Conservation (phyloP, 2,113 vertebrate species). For the Rhombomys opimus region DNA sequence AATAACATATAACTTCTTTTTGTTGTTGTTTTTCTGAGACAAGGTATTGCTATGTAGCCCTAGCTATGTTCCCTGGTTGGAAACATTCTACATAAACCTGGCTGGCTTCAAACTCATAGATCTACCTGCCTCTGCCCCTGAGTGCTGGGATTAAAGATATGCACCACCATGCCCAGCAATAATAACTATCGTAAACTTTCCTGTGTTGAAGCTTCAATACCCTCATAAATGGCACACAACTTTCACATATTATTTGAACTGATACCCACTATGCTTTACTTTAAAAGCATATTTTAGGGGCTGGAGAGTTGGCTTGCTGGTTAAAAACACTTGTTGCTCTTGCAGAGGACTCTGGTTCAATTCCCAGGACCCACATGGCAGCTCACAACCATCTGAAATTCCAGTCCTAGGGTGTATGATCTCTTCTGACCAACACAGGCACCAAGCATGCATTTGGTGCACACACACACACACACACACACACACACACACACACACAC, state of each 20-base stretch:
- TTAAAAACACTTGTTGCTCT: background rate
- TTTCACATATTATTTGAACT: background rate
- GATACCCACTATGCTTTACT: background rate
- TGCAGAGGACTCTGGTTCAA: background rate
- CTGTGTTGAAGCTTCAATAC: background rate
- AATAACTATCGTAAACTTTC: background rate
- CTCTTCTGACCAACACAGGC: background rate
- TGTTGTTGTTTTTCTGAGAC: background rate
- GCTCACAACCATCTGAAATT: background rate
- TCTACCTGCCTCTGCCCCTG: background rate
- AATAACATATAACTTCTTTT: background rate
- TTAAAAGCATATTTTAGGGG: background rate
- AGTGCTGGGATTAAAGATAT: background rate
- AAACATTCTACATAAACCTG: background rate
- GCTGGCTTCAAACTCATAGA: background rate
- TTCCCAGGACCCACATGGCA: background rate
- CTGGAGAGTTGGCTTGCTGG: background rate
- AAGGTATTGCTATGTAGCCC: background rate
- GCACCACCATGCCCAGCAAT: background rate
- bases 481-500: background rate
- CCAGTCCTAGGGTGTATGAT: background rate
- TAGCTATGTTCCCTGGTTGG: background rate
- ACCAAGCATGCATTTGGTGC: background rate
- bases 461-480: no score
- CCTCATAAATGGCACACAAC: background rate